Evolutionary conservation across 2,888 invertebrate genomes (phyloP).

Genomic region (Oligia strigilis): DNA sequence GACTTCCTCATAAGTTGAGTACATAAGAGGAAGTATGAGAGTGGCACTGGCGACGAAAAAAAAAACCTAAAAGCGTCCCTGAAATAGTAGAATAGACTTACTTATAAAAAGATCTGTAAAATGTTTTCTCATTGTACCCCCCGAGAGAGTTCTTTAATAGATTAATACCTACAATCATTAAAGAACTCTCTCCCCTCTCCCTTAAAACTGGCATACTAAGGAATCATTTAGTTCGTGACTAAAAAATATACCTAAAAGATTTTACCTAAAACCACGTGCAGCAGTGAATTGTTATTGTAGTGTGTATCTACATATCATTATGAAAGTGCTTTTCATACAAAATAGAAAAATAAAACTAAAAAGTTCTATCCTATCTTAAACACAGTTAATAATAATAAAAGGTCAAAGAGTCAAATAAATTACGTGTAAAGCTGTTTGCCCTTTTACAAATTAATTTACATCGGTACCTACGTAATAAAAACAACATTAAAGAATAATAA

Average conservation of each 20-base stretch:
- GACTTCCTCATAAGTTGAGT: too few relatives aligned
- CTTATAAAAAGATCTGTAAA: slow-evolving; percentile 9
- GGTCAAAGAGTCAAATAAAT: not conserved
- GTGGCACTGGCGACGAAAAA: too few relatives aligned
- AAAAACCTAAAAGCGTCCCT: not conserved
- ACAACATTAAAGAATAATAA: not conserved
- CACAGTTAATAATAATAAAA: not conserved
- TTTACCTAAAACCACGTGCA: not conserved
- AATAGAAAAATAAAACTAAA: not conserved
- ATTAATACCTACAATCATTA: slow-evolving; percentile 13
- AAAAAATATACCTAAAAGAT: not conserved
- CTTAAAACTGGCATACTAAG: slow-evolving; percentile 18
- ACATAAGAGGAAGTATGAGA: too few relatives aligned
- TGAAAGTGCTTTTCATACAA: not conserved
- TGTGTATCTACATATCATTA: not conserved
- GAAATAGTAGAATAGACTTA: slow-evolving; percentile 15
- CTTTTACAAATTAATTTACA: slow-evolving; percentile 14
- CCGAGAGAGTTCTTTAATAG: slow-evolving; percentile 35
- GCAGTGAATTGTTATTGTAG: not conserved
- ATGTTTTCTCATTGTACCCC: slow-evolving; percentile 28
- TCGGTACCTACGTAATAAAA: slow-evolving; percentile 6
- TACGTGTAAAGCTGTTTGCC: too few relatives aligned
- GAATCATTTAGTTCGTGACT: slow-evolving; percentile 1
- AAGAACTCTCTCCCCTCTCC: not conserved
- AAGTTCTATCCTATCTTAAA: not conserved